A percentile compares a stretch with the other conserved stretches of the same genome.
Evolutionary conservation across 2,888 invertebrate genomes (phyloP).

Genomic region (Eurytoma californica): DNA sequence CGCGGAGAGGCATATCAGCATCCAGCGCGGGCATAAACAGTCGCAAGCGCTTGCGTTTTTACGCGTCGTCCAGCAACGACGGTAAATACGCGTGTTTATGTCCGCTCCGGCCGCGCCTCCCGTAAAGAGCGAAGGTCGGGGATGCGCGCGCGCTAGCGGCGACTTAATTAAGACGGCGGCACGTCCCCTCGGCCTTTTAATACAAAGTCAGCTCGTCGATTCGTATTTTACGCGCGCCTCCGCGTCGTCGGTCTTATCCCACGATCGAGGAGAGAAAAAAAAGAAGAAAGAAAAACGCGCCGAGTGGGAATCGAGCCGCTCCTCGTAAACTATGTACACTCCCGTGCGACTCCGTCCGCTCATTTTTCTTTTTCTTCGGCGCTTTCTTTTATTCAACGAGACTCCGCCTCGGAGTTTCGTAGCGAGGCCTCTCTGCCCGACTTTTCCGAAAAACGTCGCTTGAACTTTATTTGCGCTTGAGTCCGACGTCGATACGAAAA

Average conservation of each 20-base stretch:
- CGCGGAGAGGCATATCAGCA: not conserved
- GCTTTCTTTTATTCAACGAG: constrained; percentile 36
- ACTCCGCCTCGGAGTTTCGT: constrained; percentile 19
- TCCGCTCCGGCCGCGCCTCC: constrained; percentile 13
- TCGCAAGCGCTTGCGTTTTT: constrained; percentile 23
- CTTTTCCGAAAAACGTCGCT: constrained; percentile 25
- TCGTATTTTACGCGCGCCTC: constrained; percentile 21
- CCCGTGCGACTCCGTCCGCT: not conserved
- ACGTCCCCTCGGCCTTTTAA: constrained; percentile 12
- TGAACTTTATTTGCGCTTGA: constrained; percentile 28
- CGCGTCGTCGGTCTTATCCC: not conserved
- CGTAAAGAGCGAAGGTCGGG: constrained; percentile 43
- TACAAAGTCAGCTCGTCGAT: constrained; percentile 24
- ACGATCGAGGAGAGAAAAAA: not conserved
- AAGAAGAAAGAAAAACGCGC: not conserved
- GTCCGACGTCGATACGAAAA: not conserved
- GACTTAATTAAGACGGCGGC: constrained; percentile 50
- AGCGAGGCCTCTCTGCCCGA: not conserved
- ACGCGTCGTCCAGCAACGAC: constrained; percentile 29
- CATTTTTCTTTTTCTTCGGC: constrained; percentile 28
- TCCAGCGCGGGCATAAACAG: constrained; percentile 7
- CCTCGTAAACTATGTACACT: constrained; percentile 49
- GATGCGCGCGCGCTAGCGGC: not conserved
- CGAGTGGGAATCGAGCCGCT: constrained; percentile 8
- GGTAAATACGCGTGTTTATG: constrained; percentile 53